phyloP scores from a whole-genome alignment of 2,113 vertebrate species.

The Gadus chalcogrammus region DNA sequence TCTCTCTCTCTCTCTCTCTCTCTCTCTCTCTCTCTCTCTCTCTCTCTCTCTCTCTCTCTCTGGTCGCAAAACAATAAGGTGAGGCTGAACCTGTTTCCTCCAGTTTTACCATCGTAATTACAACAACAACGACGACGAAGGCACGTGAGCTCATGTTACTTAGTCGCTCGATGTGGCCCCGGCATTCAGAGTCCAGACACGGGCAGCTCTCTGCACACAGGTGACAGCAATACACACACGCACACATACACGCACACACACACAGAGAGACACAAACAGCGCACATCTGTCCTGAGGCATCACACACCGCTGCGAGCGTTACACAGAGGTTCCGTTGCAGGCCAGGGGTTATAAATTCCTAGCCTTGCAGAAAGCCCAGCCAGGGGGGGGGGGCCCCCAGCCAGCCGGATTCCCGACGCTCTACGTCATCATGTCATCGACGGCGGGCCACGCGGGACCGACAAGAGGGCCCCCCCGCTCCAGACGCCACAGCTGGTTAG shows the following conservation, averaged over 20 bases:
- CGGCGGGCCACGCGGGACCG: conserved; percentile 54
- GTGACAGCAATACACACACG: conserved; percentile 8
- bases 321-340: conserved; percentile 16
- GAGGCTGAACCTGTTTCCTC: conserved; percentile 10
- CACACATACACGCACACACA: too few relatives aligned
- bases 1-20: conserved; percentile 21
- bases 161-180: conserved; percentile 22
- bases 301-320: background rate
- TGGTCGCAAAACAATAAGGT: conserved; percentile 18
- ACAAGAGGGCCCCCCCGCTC: conserved; percentile 39
- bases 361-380: conserved; percentile 24
- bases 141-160: conserved; percentile 2
- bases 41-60: conserved; percentile 33
- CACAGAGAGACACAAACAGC: background rate
- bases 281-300: conserved; percentile 22
- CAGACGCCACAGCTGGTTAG: conserved; percentile 59
- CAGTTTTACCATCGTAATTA: conserved; percentile 28
- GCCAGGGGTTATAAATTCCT: conserved; percentile 16
- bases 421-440: conserved; percentile 54
- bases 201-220: conserved; percentile 22
- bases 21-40: conserved; percentile 10
- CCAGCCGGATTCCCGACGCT: conserved; percentile 42
- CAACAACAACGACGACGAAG: background rate
- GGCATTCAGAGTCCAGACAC: conserved; percentile 12
- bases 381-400: conserved; percentile 26